phyloP scores from a whole-genome alignment of 1,140 invertebrate species.

The Drosophila arizonae region DNA sequence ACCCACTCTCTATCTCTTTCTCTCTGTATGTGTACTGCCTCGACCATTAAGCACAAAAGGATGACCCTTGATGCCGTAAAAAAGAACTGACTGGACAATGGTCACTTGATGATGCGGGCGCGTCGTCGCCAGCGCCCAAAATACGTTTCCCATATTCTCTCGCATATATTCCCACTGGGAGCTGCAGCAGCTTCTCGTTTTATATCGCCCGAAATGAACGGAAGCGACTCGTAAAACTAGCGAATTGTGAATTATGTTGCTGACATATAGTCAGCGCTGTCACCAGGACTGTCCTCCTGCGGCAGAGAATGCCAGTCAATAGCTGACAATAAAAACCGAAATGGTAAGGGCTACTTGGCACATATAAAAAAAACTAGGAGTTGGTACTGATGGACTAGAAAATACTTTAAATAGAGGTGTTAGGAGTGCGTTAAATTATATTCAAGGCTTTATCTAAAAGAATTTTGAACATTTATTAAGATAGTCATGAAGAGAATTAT shows the following conservation, averaged over 20 bases:
- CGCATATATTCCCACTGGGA: constrained; percentile 23
- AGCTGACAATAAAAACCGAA: constrained; percentile 67
- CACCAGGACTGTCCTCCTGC: constrained; percentile 12
- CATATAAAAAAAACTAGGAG: constrained; percentile 31
- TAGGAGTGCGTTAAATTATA: not conserved
- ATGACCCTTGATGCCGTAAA: constrained; percentile 81
- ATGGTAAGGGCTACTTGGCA: not conserved
- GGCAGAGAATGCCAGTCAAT: constrained; percentile 55
- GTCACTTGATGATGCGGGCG: constrained; percentile 82
- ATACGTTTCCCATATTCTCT: constrained; percentile 29
- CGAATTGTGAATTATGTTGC: constrained; percentile 82
- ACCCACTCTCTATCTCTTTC: constrained; percentile 2
- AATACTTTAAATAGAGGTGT: not conserved
- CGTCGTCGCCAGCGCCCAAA: constrained; percentile 44
- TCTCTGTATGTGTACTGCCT: constrained; percentile 26
- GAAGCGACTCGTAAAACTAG: constrained; percentile 82
- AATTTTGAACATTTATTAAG: too few species aligned
- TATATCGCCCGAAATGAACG: constrained; percentile 72
- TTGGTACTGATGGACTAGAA: not conserved
- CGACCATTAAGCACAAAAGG: constrained; percentile 78
- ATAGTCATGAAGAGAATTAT: too few species aligned
- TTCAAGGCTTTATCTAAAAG: too few species aligned
- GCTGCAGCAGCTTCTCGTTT: constrained; percentile 41
- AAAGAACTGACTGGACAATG: constrained; percentile 75
- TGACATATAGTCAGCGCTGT: constrained; percentile 65